Percentiles rank a stretch among this genome's conserved stretches.
phyloP scores from a whole-genome alignment of 2,888 invertebrate genomes.

The Microctonus aethiopoides region DNA sequence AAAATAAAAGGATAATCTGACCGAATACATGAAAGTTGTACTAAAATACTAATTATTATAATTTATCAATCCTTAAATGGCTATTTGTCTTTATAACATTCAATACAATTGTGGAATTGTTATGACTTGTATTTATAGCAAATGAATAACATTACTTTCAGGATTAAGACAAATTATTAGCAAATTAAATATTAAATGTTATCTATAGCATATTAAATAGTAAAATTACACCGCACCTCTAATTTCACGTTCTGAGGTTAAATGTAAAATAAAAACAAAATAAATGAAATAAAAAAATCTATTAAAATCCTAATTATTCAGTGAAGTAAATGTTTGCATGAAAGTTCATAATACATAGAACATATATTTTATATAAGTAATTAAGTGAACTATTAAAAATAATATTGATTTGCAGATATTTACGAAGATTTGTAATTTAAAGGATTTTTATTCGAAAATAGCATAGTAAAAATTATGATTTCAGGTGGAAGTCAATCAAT shows the following conservation, averaged over 20 bases:
- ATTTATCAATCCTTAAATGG: background rate
- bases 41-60: background rate
- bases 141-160: background rate
- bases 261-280: background rate
- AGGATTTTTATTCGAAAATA: background rate
- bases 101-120: background rate
- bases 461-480: conserved; percentile 46
- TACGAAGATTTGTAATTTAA: background rate
- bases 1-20: no score
- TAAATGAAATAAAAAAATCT: background rate
- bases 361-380: no score
- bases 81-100: background rate
- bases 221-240: background rate
- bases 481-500: conserved; percentile 73
- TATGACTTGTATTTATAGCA: no score
- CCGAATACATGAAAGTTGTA: background rate
- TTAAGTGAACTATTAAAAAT: no score
- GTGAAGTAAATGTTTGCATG: no score
- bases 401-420: no score
- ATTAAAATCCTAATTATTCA: background rate
- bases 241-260: background rate
- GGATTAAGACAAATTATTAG: background rate
- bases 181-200: background rate
- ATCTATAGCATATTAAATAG: background rate
- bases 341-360: no score